phyloP scores from a whole-genome alignment of 2,888 invertebrate species.

The Axea sp. region DNA sequence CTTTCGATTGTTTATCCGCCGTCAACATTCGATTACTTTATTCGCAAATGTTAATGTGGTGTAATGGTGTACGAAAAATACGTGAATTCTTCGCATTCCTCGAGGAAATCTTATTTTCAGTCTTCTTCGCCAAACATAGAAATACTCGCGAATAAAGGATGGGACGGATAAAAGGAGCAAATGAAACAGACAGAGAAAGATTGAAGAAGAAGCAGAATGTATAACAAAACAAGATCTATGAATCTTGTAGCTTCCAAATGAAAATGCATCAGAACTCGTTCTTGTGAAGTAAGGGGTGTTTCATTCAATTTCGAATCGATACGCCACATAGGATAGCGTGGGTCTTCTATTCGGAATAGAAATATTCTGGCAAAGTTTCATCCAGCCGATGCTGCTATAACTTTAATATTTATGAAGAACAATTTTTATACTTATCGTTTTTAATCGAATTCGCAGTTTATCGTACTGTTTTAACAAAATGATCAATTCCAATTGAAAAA shows the following conservation, averaged over 20 bases:
- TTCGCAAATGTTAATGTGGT: conserved; percentile 30
- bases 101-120: conserved; percentile 47
- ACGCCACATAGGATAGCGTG: conserved; percentile 38
- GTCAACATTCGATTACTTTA: conserved; percentile 39
- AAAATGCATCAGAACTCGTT: conserved; percentile 68
- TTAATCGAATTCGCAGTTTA: conserved; percentile 35
- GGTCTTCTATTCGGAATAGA: conserved; percentile 44
- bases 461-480: conserved; percentile 2
- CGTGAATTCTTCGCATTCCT: conserved; percentile 16
- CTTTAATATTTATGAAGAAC: conserved; percentile 55
- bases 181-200: conserved; percentile 63
- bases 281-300: conserved; percentile 65
- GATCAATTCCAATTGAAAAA: too few relatives aligned
- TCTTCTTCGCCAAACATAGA: conserved; percentile 33
- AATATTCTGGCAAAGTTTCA: conserved; percentile 60
- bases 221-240: conserved; percentile 60
- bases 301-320: conserved; percentile 68
- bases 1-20: conserved; percentile 32
- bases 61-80: conserved; percentile 47
- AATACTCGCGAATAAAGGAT: conserved; percentile 46
- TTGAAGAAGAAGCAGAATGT: conserved; percentile 60
- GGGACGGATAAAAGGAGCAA: conserved; percentile 48
- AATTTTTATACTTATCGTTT: conserved; percentile 33
- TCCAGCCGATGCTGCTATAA: conserved; percentile 23
- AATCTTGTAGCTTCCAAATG: conserved; percentile 65